Evolutionary conservation across 2,888 invertebrate species (phyloP), one percentile per base, ranked within the genome.

Genomic region (Emmelina monodactyla): DNA sequence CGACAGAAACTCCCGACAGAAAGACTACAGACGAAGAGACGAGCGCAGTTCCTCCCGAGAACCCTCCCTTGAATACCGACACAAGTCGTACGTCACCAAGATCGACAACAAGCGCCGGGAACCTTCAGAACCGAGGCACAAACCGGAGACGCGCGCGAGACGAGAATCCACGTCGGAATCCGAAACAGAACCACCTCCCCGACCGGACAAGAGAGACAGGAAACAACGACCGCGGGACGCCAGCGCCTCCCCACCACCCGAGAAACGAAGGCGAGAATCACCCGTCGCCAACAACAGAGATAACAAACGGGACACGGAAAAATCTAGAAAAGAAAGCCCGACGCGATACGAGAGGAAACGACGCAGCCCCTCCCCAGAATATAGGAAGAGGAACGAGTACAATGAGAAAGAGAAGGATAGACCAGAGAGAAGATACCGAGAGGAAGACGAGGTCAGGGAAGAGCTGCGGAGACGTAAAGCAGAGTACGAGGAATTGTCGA

Each of bases 51-150:
- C 15, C 19, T 61, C 67, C 0, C 35, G 43, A 1, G 59, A 56
- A 1, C 47, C 54, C 0, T 70, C 73, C 1, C 64, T 67, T 0
- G 68, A 66, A 16, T 50, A 53, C 28, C 54, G 49, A 16, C 69
- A 66, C 11, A 59, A 59, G 33, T 75, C 73, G 1, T 61, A 61
- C 42, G 67, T 72, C 29, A 67, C 67, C 31, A 73, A 70, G 50
- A 44, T 70, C 22, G 61, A 63, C 11, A 68, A 70, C 44, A 68
- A 55, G 37, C 58, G 46, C 29, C 53, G 60, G 2, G 67, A 66
- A 31, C 43, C 58, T 1, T 59, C 64, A 0, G 53, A 47, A 28
- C 35, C 48, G 1, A 58, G 47, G 22, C 43, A 49, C 4, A 60
- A 45, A 29, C 34, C 38, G 2, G 47, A 47, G 2, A 71, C 61